Evolutionary conservation across 1,140 invertebrate genomes (phyloP), one percentile per base, ranked within the genome.

Genomic region (Drosophila trapezifrons): DNA sequence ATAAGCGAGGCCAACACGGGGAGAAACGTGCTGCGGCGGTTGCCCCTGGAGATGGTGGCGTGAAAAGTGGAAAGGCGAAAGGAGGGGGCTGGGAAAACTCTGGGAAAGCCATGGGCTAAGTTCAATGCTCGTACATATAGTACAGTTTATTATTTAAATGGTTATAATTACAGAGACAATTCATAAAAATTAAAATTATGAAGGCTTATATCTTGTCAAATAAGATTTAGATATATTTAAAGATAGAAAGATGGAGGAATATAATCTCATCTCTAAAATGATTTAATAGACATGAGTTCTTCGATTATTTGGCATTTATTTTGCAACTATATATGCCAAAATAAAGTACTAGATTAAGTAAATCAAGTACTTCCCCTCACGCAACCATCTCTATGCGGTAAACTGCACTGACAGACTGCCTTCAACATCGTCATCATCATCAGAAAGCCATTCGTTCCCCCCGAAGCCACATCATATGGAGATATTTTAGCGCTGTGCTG

Each of bases 341-440:
- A n/a, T n/a, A n/a, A n/a, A n/a, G n/a, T n/a, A n/a, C n/a, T n/a
- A n/a, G n/a, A n/a, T n/a, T n/a, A n/a, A n/a, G n/a, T n/a, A n/a
- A n/a, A n/a, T n/a, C n/a, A 20, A 62, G 22, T 10, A 12, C 22
- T 38, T 38, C 5, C 49, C n/a, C 20, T 69, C 80, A 83, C 80
- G 76, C 10, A 3, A 20, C 20, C 80, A 82, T 69, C 80, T 60
- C 75, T 70, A 56, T 42, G 38, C 22, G 64, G 32, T 13, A 46
- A 70, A 57, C 54, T 72, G 69, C 83, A 87, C 75, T 85, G 83
- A 85, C 65, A 80, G 80, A 70, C 70, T 78, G 75, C 59, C 74
- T 76, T 76, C 76, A 79, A 65, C 78, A 63, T 54, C 62, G 59
- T 47, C 77, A 77, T 62, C 70, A 78, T 47, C 74, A 66, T 64